Percentiles rank a stretch among this genome's conserved stretches.
Conservation (phyloP, 2,888 invertebrate species). For the Cheiracanthium punctorium region DNA sequence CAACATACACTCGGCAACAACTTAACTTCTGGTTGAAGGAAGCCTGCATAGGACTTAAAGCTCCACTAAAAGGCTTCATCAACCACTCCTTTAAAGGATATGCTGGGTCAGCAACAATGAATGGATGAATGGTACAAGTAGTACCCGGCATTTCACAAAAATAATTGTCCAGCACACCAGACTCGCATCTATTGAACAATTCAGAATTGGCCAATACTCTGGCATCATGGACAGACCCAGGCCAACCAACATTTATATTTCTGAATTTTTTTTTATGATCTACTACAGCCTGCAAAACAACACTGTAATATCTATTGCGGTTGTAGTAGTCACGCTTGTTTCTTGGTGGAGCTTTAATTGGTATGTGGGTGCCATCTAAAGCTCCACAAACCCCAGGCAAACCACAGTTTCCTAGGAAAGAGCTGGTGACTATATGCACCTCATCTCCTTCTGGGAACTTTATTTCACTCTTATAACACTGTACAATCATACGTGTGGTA, state of each 20-base stretch:
- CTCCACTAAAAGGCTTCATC: conserved; percentile 19
- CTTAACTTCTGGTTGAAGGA: conserved; percentile 6
- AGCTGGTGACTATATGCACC: too few relatives aligned
- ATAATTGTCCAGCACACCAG: not conserved
- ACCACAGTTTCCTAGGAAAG: too few relatives aligned
- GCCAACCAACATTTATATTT: conserved; percentile 31
- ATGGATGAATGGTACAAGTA: not conserved
- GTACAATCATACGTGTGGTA: too few relatives aligned
- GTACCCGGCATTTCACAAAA: not conserved
- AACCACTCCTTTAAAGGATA: conserved; percentile 22
- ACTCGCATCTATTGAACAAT: not conserved
- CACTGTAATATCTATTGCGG: not conserved
- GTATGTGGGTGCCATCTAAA: conserved; percentile 38
- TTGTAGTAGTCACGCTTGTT: not conserved
- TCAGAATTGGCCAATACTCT: conserved; percentile 16
- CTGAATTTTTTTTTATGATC: not conserved
- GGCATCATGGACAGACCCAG: conserved; percentile 40
- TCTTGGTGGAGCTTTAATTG: conserved; percentile 22
- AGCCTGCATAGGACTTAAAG: not conserved
- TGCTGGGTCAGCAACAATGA: conserved; percentile 32
- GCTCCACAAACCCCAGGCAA: conserved; percentile 25
- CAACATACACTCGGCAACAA: not conserved
- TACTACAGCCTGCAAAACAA: conserved; percentile 32
- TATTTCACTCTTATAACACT: too few relatives aligned
- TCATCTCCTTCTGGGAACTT: too few relatives aligned